phyloP scores from a whole-genome alignment of 2,797 vertebrate species.

The Clarias platycephalus region DNA sequence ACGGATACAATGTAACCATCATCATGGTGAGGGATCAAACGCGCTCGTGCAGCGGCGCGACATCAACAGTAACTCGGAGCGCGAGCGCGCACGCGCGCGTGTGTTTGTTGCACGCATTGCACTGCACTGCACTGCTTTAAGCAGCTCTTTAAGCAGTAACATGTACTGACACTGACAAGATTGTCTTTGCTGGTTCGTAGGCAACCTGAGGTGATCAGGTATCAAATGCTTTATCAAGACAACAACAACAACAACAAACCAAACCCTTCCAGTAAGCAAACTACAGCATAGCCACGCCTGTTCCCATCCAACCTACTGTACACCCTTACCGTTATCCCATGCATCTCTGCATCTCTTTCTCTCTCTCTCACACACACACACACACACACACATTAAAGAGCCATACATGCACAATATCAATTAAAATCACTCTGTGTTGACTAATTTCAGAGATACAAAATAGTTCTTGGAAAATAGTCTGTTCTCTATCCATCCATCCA shows the following conservation, averaged over 20 bases:
- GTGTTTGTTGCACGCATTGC: background rate
- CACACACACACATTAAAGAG: background rate
- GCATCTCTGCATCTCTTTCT: background rate
- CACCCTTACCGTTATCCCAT: slow-evolving; percentile 43
- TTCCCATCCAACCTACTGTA: slow-evolving; percentile 58
- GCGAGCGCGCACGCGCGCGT: background rate
- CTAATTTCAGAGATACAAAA: slow-evolving; percentile 25
- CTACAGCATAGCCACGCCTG: slow-evolving; percentile 60
- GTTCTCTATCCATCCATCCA: background rate
- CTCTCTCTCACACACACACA: background rate
- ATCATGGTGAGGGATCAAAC: too few species aligned
- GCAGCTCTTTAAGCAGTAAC: background rate
- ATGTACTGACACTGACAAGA: background rate
- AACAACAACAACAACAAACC: background rate
- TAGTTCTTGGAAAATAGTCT: background rate
- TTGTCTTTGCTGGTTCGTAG: background rate
- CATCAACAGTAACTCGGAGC: background rate
- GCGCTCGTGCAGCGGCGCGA: background rate
- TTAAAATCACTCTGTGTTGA: background rate
- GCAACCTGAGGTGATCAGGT: background rate
- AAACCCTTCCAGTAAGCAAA: slow-evolving; percentile 31
- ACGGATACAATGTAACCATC: background rate
- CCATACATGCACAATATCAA: background rate
- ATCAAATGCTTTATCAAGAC: background rate
- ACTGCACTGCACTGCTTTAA: background rate